Evolutionary conservation across 2,888 invertebrate genomes (phyloP), one percentile per base, ranked within the genome.

Genomic region (Azorinus chamasolen): DNA sequence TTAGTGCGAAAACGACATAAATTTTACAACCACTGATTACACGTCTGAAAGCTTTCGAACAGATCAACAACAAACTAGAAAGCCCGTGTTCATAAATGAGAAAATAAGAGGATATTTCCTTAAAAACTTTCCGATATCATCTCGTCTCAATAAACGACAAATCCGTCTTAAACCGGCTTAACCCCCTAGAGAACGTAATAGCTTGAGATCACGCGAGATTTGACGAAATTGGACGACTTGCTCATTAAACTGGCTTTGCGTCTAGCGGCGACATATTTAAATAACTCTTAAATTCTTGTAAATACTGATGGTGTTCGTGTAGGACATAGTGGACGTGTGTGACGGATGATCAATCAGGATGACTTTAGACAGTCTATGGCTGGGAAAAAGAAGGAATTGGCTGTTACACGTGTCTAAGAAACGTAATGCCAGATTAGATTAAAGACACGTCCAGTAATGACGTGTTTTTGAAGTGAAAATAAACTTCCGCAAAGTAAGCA

Each of bases 101-200:
- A 80, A 80, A 76, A 80, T 80, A 80, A 80, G 79, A 76, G 74
- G 75, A 69, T 80, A 72, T 59, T 76, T 51, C 53, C 69, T 71
- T 75, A 54, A 65, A 73, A 68, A 48, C 41, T 18, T 41, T 32
- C 25, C 41, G 72, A 80, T 76, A 80, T 64, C 48, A 80, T 80
- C 75, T 51, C 25, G 62, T 69, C 73, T 73, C 78, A 78, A 78
- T 78, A 78, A 50, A 46, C 55, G 32, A 61, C 69, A 76, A 80
- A 80, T 80, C 75, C 79, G 48, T 27, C 55, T 50, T 69, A 75
- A 76, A 73, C 57, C 75, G 69, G 79, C 76, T 80, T 76, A 80
- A 76, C 79, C 79, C 79, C 63, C 75, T n/a, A 24, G 79, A 76
- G 79, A 64, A 46, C 62, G 59, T 73, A 69, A 78, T 78, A 73